Conservation (phyloP, 2,888 invertebrate species). For the Leucania comma region DNA sequence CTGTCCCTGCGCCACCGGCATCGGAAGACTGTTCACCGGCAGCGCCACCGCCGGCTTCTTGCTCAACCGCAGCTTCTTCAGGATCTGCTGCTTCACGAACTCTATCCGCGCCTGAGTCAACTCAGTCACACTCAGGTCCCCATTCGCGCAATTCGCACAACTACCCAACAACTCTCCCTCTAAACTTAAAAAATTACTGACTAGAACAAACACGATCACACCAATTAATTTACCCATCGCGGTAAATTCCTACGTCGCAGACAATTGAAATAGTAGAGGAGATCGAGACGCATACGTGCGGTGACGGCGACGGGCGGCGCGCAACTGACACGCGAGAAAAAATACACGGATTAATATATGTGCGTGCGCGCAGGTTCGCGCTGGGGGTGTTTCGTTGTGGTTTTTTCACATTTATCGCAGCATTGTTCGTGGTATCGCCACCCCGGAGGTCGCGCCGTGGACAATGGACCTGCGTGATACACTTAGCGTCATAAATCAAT, state of each 20-base stretch:
- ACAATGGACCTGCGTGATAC: slow-evolving; percentile 73
- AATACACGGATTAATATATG: slow-evolving; percentile 63
- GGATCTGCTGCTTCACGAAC: slow-evolving; percentile 95
- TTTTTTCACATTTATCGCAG: slow-evolving; percentile 50
- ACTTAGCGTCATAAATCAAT: slow-evolving; percentile 51
- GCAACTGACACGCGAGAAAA: slow-evolving; percentile 74
- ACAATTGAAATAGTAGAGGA: slow-evolving; percentile 81
- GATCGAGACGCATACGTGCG: slow-evolving; percentile 84
- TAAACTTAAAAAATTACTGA: slow-evolving; percentile 79
- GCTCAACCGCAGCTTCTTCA: slow-evolving; percentile 94
- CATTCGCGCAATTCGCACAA: slow-evolving; percentile 84
- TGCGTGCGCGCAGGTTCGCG: slow-evolving; percentile 50
- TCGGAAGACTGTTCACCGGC: slow-evolving; percentile 92
- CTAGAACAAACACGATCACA: slow-evolving; percentile 79
- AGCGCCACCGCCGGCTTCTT: slow-evolving; percentile 93
- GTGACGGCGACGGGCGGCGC: slow-evolving; percentile 64
- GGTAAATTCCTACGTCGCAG: slow-evolving; percentile 79
- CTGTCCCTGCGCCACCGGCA: slow-evolving; percentile 94
- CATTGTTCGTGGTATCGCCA: slow-evolving; percentile 49
- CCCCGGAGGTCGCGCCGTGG: slow-evolving; percentile 64
- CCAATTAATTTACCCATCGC: slow-evolving; percentile 71
- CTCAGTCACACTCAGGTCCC: slow-evolving; percentile 88
- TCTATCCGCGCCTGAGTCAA: slow-evolving; percentile 94
- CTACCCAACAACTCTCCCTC: slow-evolving; percentile 79
- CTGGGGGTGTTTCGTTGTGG: slow-evolving; percentile 62